Base-by-base conservation (phyloP, 37 sponge, comb jelly and placozoan species). In the Mnemiopsis leidyi region DNA sequence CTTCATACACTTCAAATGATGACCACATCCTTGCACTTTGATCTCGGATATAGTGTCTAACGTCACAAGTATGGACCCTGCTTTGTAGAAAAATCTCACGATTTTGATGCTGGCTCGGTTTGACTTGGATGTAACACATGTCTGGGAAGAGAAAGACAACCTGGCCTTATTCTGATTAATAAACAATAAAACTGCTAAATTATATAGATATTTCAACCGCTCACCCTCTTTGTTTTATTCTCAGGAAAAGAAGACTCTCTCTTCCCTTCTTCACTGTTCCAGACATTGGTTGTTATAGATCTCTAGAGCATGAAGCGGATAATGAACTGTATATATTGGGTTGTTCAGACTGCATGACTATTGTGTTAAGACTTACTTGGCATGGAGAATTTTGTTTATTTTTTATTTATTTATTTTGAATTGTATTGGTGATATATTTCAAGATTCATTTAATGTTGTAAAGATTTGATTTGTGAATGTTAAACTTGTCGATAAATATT, bases 21-120 rank as follows among this genome's bases (percentile, higher is more conserved):
- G 73, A 71, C 73, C 73, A 71, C 73, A 71, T 71, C 73, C 73
- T 71, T 71, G 73, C 73, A 71, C 73, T 71, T 71, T 71, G 73
- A 71, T 71, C 73, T 28, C n/a, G 25, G 73, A n/a, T 71, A n/a
- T 7, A 29, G 25, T 71, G 73, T 71, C 61, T 48, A 48, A 48
- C 61, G 61, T 48, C 61, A 18, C 61, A 13, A 48, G 61, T 13
- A 48, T 18, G 5, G 13, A 13, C 9, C 5, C 5, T 48, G 61
- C 13, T 48, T 48, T 48, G 61, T 13, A 18, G 5, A 18, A 13
- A 48, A 48, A 48, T 48, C 61, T 48, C 13, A 48, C 61, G 61
- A 48, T 48, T 48, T 48, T 13, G 61, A 18, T 48, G 61, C 61
- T 18, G 13, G 13, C 61, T 48, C 13, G 61, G 9, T 48, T 5